phyloP scores from a whole-genome alignment of 2,797 vertebrate species.

The Chelon labrosus region DNA sequence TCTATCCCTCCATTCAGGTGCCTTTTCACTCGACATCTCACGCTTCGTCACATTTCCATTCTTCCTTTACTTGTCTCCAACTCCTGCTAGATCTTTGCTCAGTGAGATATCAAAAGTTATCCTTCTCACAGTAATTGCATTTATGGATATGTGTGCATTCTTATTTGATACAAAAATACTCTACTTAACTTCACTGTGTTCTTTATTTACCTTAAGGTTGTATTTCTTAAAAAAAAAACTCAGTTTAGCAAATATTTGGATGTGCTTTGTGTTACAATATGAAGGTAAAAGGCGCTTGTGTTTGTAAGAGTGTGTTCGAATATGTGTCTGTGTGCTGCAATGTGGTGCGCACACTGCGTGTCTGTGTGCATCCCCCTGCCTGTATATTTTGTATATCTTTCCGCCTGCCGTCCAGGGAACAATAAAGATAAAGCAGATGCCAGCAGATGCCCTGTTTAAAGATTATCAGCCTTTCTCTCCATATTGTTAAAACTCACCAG shows the following conservation, averaged over 20 bases:
- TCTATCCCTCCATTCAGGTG: conserved; percentile 51
- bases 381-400: conserved; percentile 69
- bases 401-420: conserved; percentile 87
- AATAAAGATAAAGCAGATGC: conserved; percentile 98
- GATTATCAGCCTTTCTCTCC: conserved; percentile 93
- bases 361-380: conserved; percentile 48
- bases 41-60: conserved; percentile 5
- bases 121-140: too few species aligned
- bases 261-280: conserved; percentile 15
- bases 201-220: neutral
- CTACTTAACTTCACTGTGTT: too few species aligned
- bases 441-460: conserved; percentile 97
- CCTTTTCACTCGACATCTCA: conserved; percentile 31
- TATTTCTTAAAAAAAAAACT: neutral
- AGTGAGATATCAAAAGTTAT: neutral
- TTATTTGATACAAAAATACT: too few species aligned
- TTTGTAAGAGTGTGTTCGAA: neutral
- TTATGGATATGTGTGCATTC: too few species aligned
- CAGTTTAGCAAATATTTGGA: neutral
- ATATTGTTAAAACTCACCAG: conserved; percentile 94
- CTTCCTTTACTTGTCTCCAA: neutral
- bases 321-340: conserved; percentile 5
- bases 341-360: conserved; percentile 69
- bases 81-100: neutral
- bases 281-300: conserved; percentile 25